Evolutionary conservation across 92 coral and sea anemone genomes (phyloP), one percentile per base, ranked within the genome.

Genomic region (Umimayanthus kanabou): DNA sequence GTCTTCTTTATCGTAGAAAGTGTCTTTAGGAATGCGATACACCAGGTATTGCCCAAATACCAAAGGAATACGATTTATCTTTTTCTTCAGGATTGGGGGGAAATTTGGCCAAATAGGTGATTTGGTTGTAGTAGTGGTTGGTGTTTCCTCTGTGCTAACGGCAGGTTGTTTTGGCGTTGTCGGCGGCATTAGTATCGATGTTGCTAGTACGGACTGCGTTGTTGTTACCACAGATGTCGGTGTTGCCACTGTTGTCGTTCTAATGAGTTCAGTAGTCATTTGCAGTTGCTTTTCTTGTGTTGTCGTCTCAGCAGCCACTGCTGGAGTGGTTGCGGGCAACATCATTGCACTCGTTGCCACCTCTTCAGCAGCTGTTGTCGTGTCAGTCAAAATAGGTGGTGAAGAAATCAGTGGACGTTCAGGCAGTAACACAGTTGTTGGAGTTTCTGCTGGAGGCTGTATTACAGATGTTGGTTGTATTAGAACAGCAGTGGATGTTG

Each of bases 1-100:
- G n/a, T 96, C 99, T 88, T 96, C 98, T 15, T 89, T 67, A 84
- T 96, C 99, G 74, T 72, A 64, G 81, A 95, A 96, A 5, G 94
- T 84, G 58, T 94, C 89, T 2, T 78, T 65, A 26, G 99, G 98
- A 67, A 96, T 85, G n/a, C 53, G 88, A 82, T 86, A 96, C 50
- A 80, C 83, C 58, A 91, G 39, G 30, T 90, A 85, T 84, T 89
- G 96, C 28, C 98, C 98, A 20, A 86, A 94, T 29, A 73, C 49
- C 69, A 91, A 87, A 25, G 73, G 61, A 47, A 94, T 85, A n/a
- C 91, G 93, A 33, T 85, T 92, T 47, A 95, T 85, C 70, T 76
- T 87, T 80, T 91, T 90, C 80, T 70, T 79, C 14, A 92, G 66
- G 29, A 64, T 20, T 4, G 98, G 98, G n/a, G 85, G 39, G 26